Base-by-base conservation (phyloP, 35 echinoderm and acorn worm species). In the Acanthaster planci region DNA sequence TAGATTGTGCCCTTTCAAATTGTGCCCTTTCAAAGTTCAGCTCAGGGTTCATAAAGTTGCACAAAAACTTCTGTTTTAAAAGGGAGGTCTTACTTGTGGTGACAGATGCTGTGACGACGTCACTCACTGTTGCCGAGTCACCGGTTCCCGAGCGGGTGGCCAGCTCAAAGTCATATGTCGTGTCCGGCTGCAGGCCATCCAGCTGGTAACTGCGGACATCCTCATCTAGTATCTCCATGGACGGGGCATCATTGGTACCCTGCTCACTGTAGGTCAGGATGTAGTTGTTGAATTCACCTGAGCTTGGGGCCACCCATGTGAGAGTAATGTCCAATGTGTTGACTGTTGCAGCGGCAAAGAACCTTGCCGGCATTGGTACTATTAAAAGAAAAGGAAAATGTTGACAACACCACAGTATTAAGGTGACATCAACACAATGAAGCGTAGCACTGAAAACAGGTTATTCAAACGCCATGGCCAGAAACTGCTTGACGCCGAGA, bases 291-390 rank as follows among this genome's bases (percentile, higher is more conserved):
- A 80, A 51, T 16, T 50, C 50, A 8, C 76, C 76, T 0, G 21
- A n/a, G 37, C 39, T 2, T 19, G 90, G 90, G 14, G 51, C 39
- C 7, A 0, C 51, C 90, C 90, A 92, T 2, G 39, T n/a, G 5
- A 87, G 7, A 5, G 77, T 57, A 10, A 92, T 19, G 35, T 83
- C 50, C 7, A 83, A 53, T 38, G 81, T 53, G 9, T 36, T 30
- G 10, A 58, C 29, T 0, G 31, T 55, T 18, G 12, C 40, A 5
- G 44, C 38, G 5, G 36, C n/a, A 29, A 86, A 16, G 75, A 77
- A 30, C 17, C 26, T 82, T 54, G 90, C 84, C 35, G 87, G 80
- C 27, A 77, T 23, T 19, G 87, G 87, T 52, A 52, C 87, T 89
- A 22, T 52, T 23, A 19, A 76, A 44, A 60, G 12, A 47, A 47